phyloP scores from a whole-genome alignment of 2,797 vertebrate genomes.

The Pseudochirops cupreus region DNA sequence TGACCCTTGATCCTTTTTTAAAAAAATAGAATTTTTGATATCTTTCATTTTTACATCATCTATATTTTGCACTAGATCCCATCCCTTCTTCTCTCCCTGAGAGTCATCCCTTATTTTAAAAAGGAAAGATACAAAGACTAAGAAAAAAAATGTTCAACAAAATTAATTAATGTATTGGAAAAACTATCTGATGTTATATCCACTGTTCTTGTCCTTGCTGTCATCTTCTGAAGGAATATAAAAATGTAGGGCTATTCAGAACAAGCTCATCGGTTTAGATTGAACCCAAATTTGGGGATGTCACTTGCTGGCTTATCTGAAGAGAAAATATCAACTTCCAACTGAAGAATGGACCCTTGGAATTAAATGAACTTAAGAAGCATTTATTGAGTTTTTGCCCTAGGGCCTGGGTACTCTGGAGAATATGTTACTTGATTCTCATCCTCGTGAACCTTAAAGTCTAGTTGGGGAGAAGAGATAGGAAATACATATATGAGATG shows the following conservation, averaged over 20 bases:
- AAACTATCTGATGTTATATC: neutral
- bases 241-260: neutral
- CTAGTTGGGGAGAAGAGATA: constrained; percentile 30
- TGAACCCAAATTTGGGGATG: neutral
- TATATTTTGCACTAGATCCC: neutral
- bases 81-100: neutral
- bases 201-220: neutral
- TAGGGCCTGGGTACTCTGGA: neutral
- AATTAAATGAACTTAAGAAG: neutral
- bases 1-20: neutral
- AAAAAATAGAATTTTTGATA: neutral
- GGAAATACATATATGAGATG: neutral
- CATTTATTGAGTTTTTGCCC: neutral
- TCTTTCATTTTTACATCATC: neutral
- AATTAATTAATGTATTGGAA: neutral
- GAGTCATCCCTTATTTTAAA: neutral
- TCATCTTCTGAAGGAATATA: neutral
- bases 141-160: neutral
- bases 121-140: neutral
- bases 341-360: neutral
- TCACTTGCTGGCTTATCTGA: neutral
- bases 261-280: neutral
- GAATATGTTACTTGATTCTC: constrained; percentile 25
- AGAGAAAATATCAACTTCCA: neutral
- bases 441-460: neutral